These are phyloP conservation scores for Penaeus monodon DNA, from an alignment of 2,888 invertebrate species.

Conservation along the genomic window DNA sequence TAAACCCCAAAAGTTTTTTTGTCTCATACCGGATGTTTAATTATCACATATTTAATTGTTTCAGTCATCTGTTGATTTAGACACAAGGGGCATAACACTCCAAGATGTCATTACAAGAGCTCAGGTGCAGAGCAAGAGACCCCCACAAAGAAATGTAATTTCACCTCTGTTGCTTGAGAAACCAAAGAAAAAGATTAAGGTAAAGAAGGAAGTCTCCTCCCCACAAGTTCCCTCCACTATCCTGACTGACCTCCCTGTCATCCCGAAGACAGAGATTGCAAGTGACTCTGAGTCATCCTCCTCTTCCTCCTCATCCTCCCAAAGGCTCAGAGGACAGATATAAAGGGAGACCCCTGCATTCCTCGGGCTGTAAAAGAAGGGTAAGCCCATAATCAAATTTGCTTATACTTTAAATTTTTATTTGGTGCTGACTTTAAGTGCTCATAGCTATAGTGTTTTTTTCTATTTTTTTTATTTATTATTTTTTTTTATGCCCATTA, in stretches of 20 bases:
- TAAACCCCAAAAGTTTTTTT: no score
- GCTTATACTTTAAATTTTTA: no score
- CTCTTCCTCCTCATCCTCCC: slow-evolving; percentile 38
- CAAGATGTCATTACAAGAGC: slow-evolving; percentile 77
- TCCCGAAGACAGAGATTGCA: slow-evolving; percentile 18
- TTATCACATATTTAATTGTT: slow-evolving; percentile 66
- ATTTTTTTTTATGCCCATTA: neutral
- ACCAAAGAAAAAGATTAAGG: slow-evolving; percentile 71
- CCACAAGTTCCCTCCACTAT: neutral
- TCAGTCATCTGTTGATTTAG: slow-evolving; percentile 76
- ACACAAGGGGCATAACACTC: slow-evolving; percentile 82
- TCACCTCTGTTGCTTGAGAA: slow-evolving; percentile 69
- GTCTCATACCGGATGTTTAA: neutral
- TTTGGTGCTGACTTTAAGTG: no score
- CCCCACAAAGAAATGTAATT: slow-evolving; percentile 29
- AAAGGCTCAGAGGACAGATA: slow-evolving; percentile 42
- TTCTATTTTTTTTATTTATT: neutral
- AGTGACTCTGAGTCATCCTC: slow-evolving; percentile 48
- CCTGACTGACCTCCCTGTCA: slow-evolving; percentile 32
- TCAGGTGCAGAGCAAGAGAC: slow-evolving; percentile 67
- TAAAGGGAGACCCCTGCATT: slow-evolving; percentile 33
- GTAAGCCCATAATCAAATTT: neutral
- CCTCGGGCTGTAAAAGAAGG: slow-evolving; percentile 24
- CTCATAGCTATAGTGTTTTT: neutral
- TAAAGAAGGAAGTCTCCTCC: slow-evolving; percentile 52